These are phyloP conservation scores for Archocentrus centrarchus DNA, from an alignment of 2,113 vertebrate genomes.

Conservation along the genomic window DNA sequence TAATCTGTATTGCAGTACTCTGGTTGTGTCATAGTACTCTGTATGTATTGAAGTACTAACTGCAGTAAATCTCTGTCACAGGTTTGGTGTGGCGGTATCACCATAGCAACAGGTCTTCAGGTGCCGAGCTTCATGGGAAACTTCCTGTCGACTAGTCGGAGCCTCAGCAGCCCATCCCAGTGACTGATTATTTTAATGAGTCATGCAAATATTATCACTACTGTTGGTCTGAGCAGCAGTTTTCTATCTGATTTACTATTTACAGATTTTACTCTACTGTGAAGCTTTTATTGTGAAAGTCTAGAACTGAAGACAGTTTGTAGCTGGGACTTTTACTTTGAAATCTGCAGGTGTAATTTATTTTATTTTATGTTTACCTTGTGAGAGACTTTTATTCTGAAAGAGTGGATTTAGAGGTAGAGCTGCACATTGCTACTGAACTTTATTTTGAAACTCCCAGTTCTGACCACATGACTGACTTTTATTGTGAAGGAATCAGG, in stretches of 20 bases:
- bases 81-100: slow-evolving; percentile 93
- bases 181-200: background rate
- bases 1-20: background rate
- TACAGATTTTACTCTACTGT: background rate
- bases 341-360: background rate
- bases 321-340: background rate
- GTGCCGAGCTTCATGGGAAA: slow-evolving; percentile 89
- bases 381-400: slow-evolving; percentile 4
- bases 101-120: slow-evolving; percentile 88
- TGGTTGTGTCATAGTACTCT: slow-evolving; percentile 69
- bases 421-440: background rate
- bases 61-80: slow-evolving; percentile 57
- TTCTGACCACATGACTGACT: background rate
- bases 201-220: background rate
- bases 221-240: background rate
- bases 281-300: background rate
- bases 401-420: background rate
- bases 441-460: background rate
- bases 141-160: slow-evolving; percentile 84
- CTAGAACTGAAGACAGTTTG: background rate
- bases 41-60: background rate
- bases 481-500: slow-evolving; percentile 7
- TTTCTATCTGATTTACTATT: slow-evolving; percentile 10
- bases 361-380: background rate
- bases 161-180: slow-evolving; percentile 82